These are phyloP conservation scores for Drosophila truncata DNA, from an alignment of 1,140 invertebrate species.

Conservation along the genomic window DNA sequence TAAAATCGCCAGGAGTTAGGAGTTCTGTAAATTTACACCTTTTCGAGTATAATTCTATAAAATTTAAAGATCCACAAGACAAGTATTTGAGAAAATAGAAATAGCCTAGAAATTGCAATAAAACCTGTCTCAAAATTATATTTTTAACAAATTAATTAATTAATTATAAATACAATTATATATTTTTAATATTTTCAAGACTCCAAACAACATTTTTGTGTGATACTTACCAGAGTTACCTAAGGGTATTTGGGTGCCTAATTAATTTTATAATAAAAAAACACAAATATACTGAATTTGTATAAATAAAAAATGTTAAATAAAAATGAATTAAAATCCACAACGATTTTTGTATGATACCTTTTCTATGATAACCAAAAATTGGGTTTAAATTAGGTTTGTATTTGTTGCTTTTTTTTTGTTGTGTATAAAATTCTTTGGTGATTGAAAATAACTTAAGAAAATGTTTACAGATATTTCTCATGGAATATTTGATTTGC, in stretches of 20 bases:
- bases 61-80: too few species aligned
- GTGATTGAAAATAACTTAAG: not conserved
- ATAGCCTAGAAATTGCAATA: too few species aligned
- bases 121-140: not conserved
- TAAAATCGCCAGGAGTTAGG: too few species aligned
- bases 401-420: not conserved
- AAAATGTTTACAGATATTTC: slow-evolving; percentile 5
- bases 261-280: not conserved
- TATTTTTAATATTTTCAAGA: not conserved
- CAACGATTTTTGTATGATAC: not conserved
- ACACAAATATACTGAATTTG: not conserved
- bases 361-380: not conserved
- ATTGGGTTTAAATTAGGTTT: not conserved
- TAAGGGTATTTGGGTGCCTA: not conserved
- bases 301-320: not conserved
- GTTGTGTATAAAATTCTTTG: not conserved
- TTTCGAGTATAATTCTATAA: too few species aligned
- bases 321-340: not conserved
- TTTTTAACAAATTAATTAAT: too few species aligned
- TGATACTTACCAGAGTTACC: not conserved
- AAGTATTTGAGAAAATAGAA: too few species aligned
- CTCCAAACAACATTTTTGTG: too few species aligned
- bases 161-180: too few species aligned
- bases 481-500: not conserved
- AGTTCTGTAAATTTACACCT: too few species aligned